Base-by-base conservation (phyloP, 2,888 invertebrate species). In the Hanleya hanleyi region DNA sequence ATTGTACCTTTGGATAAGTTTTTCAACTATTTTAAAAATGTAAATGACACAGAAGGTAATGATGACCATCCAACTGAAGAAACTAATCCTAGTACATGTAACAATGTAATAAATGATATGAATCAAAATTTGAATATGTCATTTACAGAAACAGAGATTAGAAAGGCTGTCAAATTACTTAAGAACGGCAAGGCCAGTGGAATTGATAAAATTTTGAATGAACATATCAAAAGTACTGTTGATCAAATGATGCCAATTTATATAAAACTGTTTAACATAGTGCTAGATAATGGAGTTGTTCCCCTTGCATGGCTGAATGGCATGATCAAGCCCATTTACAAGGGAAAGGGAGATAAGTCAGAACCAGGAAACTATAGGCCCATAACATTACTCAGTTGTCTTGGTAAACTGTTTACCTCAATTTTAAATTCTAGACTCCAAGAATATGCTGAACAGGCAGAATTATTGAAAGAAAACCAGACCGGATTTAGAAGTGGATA, bases 251-350 rank as follows among this genome's bases (percentile, higher is more conserved):
- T 33, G 35, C 64, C 37, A 26, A 64, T 64, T 18, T 64, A 64
- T 64, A 33, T 32, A 12, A 64, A 33, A 64, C 35, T 64, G 18
- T 64, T 64, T 64, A 64, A 64, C 26, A 12, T 64, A 18, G 26
- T 64, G 15, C 26, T 36, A 35, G 64, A 64, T 64, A 32, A 33
- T 64, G 64, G 35, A 6, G 18, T 15, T 33, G n/a, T 64, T 15
- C 33, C 62, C 6, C 32, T 32, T 5, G 7, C 62, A 15, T 62
- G 62, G 62, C 32, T 62, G 6, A 33, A 15, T 15, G 32, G 62
- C 35, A 64, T 18, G 15, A 64, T 57, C 22, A 22, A 29, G 15
- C 57, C 57, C 15, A 57, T 57, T 57, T 57, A 57, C 32, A 57
- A 57, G n/a, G 36, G 36, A 15, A 57, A 26, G 29, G 5, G 57